A percentile compares a stretch with the other conserved stretches of the same genome.
Conservation (phyloP, 35 echinoderm and acorn worm genomes). For the Eucidaris tribuloides region DNA sequence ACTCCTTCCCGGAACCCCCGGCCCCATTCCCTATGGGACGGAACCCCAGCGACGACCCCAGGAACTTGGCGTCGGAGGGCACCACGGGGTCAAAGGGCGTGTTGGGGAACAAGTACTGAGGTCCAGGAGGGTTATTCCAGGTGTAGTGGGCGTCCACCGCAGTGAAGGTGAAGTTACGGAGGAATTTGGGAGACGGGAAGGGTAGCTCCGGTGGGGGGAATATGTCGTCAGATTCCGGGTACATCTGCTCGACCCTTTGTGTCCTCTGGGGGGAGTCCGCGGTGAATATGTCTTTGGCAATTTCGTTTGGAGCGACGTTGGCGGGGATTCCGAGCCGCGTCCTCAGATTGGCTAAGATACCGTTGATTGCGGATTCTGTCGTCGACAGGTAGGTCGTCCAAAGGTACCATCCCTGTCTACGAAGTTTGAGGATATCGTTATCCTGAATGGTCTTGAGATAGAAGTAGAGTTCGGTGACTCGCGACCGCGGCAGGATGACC, state of each 20-base stretch:
- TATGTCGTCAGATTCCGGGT: constrained; percentile 80
- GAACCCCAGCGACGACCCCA: constrained; percentile 82
- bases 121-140: constrained; percentile 91
- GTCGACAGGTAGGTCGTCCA: constrained; percentile 84
- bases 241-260: constrained; percentile 57
- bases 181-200: constrained; percentile 81
- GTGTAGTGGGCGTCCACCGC: constrained; percentile 35
- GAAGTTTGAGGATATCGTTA: constrained; percentile 75
- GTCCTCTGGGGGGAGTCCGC: constrained; percentile 40
- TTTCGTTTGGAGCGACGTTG: constrained; percentile 53
- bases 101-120: constrained; percentile 74
- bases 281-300: constrained; percentile 60
- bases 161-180: constrained; percentile 84
- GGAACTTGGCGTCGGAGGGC: constrained; percentile 86
- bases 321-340: constrained; percentile 88
- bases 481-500: constrained; percentile 69
- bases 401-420: constrained; percentile 84
- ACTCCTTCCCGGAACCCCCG: constrained; percentile 94
- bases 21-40: constrained; percentile 81
- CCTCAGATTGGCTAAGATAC: constrained; percentile 75
- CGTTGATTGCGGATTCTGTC: constrained; percentile 50
- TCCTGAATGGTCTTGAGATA: constrained; percentile 93
- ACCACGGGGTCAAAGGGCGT: constrained; percentile 89
- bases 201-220: constrained; percentile 83
- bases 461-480: constrained; percentile 93